A percentile compares a stretch with the other conserved stretches of the same genome.
Conservation (phyloP, 2,888 invertebrate species). For the Podabrus alpinus region DNA sequence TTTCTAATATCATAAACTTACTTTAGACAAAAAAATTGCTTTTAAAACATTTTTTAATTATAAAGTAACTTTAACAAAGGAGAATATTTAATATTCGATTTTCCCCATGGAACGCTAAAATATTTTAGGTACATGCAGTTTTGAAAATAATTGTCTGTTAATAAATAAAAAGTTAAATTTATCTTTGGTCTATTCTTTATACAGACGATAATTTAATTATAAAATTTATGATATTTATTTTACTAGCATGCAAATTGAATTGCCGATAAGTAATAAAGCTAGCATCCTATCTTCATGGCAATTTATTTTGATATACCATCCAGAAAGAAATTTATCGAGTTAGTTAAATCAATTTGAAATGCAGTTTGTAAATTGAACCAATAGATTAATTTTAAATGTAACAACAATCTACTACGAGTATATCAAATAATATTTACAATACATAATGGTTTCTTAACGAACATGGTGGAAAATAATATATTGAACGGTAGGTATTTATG, state of each 20-base stretch:
- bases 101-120: not conserved
- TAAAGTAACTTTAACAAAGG: not conserved
- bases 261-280: not conserved
- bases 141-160: not conserved
- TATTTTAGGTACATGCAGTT: not conserved
- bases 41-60: not conserved
- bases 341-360: slow-evolving; percentile 24
- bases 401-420: not conserved
- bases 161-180: not conserved
- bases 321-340: slow-evolving; percentile 19
- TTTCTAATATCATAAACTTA: slow-evolving; percentile 6
- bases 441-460: not conserved
- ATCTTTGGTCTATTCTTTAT: not conserved
- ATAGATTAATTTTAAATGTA: slow-evolving; percentile 14
- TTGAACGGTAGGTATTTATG: too few relatives aligned
- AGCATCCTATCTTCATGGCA: not conserved
- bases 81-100: not conserved
- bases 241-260: not conserved
- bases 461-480: not conserved
- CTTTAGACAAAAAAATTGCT: not conserved
- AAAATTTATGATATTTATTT: not conserved
- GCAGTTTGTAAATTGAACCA: slow-evolving; percentile 18
- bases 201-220: not conserved
- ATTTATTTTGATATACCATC: not conserved
- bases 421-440: not conserved